Base-by-base conservation (phyloP, 2,113 vertebrate species). In the Boulengeromyrus knoepffleri region DNA sequence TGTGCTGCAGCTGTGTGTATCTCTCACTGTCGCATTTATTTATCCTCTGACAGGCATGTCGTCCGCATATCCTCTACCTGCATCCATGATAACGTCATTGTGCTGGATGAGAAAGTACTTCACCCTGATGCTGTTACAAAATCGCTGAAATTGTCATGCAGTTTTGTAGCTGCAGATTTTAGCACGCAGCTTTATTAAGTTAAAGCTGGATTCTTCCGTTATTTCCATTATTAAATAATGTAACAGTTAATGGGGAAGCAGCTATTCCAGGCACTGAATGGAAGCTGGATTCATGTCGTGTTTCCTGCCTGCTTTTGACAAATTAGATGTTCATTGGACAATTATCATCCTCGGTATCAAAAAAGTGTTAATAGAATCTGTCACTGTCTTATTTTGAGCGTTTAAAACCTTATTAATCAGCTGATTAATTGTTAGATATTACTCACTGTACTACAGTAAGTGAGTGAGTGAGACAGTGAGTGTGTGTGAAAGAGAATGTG, bases 331-430 rank as follows among this genome's bases (percentile, higher is more conserved):
- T 85, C 83, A 85, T 85, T 85, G 83, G 83, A 93, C 96, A 97
- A 98, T 97, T 97, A 97, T 97, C 97, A 97, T 97, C 96, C 96
- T 96, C 94, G 70, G 96, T 96, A 97, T 97, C 96, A 96, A 94
- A 96, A 96, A 96, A 91, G 94, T 96, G 45, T 85, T 85, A 97
- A 97, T 96, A 96, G 97, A 97, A 99, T 98, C 97, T 97, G 97
- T 98, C 97, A 97, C 83, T 85, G 83, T 85, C 83, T 95, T 97
- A 97, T 97, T 96, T 98, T 97, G 97, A 98, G 97, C 96, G 95
- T 98, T 98, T 97, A 97, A 98, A 97, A 96, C 96, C 97, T 92
- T 98, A 98, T 99, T 98, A 98, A 99, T 99, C 97, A 99, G 97
- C 97, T 98, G 97, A 99, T 98, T 98, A 98, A 99, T 99, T 96